Percentiles rank a stretch among this genome's conserved stretches.
Evolutionary conservation across 2,888 invertebrate genomes (phyloP).

Genomic region (Torymus auratus): DNA sequence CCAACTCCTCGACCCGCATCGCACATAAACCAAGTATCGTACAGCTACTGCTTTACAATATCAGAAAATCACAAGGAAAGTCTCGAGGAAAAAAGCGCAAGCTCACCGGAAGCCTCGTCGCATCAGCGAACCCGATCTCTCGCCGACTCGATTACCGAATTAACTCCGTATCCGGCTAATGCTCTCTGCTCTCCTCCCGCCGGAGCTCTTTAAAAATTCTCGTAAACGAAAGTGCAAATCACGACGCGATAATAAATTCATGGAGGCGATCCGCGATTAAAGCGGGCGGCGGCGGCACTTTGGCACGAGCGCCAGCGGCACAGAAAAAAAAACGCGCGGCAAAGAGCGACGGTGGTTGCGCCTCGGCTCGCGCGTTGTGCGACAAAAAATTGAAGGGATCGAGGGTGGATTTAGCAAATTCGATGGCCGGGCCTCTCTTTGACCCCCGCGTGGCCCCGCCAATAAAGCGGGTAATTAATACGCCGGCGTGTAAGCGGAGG

Average conservation of each 20-base stretch:
- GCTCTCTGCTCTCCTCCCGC: too few species aligned
- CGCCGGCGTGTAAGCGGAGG: constrained; percentile 27
- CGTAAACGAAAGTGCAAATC: constrained; percentile 44
- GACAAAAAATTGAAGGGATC: constrained; percentile 22
- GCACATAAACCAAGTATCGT: too few species aligned
- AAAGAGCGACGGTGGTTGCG: neutral
- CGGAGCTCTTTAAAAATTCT: constrained; percentile 2
- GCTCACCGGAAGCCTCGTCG: too few species aligned
- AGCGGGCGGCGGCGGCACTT: constrained; percentile 15
- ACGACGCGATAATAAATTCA: constrained; percentile 43
- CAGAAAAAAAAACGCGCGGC: constrained; percentile 13
- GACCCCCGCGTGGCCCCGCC: neutral
- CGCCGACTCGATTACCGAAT: too few species aligned
- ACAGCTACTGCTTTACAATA: too few species aligned
- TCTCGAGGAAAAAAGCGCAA: too few species aligned
- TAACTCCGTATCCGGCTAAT: too few species aligned
- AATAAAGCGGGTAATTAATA: constrained; percentile 52
- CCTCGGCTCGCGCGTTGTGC: neutral
- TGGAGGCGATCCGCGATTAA: constrained; percentile 29
- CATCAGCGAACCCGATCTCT: too few species aligned
- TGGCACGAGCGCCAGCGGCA: neutral
- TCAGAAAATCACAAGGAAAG: too few species aligned
- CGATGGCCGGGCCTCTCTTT: constrained; percentile 33
- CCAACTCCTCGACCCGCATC: too few species aligned
- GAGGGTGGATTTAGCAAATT: constrained; percentile 40